Percentiles rank a stretch among this genome's conserved stretches.
Conservation (phyloP, 2,113 vertebrate genomes). For the Oreochromis aureus region DNA sequence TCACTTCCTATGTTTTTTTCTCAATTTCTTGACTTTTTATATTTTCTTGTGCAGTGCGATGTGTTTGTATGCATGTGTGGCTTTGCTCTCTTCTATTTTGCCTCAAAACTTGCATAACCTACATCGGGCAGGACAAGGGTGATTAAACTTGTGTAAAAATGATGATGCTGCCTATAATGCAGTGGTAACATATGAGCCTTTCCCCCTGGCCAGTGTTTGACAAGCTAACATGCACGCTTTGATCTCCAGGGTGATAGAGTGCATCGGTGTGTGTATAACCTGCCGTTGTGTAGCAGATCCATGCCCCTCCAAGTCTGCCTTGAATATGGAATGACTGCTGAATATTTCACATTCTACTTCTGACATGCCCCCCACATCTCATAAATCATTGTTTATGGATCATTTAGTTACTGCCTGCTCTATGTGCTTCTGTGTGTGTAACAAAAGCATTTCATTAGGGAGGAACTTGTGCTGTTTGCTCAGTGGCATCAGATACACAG, state of each 20-base stretch:
- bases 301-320: slow-evolving; percentile 39
- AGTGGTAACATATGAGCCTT: slow-evolving; percentile 37
- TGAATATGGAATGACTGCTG: slow-evolving; percentile 59
- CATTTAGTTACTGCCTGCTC: slow-evolving; percentile 42
- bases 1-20: not conserved
- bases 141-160: slow-evolving; percentile 49
- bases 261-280: slow-evolving; percentile 62
- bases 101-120: slow-evolving; percentile 7
- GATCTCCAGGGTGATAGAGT: slow-evolving; percentile 61
- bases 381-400: slow-evolving; percentile 70
- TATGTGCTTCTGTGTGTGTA: not conserved
- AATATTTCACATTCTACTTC: slow-evolving; percentile 61
- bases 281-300: slow-evolving; percentile 19
- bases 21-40: not conserved
- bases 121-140: not conserved
- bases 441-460: slow-evolving; percentile 16
- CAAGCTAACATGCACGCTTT: slow-evolving; percentile 56
- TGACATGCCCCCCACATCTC: slow-evolving; percentile 41
- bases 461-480: slow-evolving; percentile 8
- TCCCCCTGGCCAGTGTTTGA: slow-evolving; percentile 45
- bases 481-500: not conserved
- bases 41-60: not conserved
- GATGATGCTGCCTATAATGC: slow-evolving; percentile 46
- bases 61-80: not conserved
- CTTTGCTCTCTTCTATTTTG: not conserved